Percentiles rank a stretch among this genome's conserved stretches.
Conservation (phyloP, 2,888 invertebrate species). For the Vesta saturnalis region DNA sequence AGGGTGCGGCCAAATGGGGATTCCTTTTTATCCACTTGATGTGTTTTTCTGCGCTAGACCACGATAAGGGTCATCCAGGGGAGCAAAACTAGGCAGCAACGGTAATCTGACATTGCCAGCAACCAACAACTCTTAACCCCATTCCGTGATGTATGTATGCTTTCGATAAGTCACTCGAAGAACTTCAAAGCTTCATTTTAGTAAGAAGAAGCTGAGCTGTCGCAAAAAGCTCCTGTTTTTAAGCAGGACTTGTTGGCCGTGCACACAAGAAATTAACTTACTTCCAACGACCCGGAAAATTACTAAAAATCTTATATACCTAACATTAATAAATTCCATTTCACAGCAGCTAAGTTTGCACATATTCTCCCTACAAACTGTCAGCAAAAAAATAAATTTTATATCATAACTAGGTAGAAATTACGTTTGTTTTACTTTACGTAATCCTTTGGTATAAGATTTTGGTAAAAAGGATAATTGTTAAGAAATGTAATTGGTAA, state of each 20-base stretch:
- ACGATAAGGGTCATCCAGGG: slow-evolving; percentile 56
- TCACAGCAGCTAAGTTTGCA: background rate
- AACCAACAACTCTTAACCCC: slow-evolving; percentile 47
- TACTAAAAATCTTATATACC: slow-evolving; percentile 24
- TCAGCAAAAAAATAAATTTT: no score
- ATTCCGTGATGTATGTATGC: slow-evolving; percentile 40
- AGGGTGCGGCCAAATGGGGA: slow-evolving; percentile 49
- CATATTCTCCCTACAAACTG: no score
- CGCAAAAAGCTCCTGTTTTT: slow-evolving; percentile 26
- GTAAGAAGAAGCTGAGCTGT: slow-evolving; percentile 16
- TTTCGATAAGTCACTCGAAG: slow-evolving; percentile 37
- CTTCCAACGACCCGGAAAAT: slow-evolving; percentile 30
- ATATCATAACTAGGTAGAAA: no score
- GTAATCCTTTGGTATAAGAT: no score
- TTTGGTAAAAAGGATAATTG: no score
- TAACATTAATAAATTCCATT: background rate
- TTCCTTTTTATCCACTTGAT: slow-evolving; percentile 58
- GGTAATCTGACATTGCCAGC: slow-evolving; percentile 47
- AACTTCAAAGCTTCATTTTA: slow-evolving; percentile 27
- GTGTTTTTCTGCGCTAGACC: slow-evolving; percentile 57
- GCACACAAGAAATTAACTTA: slow-evolving; percentile 31
- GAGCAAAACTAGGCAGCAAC: slow-evolving; percentile 45
- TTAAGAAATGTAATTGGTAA: no score
- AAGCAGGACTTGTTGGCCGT: slow-evolving; percentile 31
- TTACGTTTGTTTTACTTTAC: no score